These are phyloP conservation scores for Aldrovandia affinis DNA, from an alignment of 2,797 vertebrate species.

Conservation along the genomic window DNA sequence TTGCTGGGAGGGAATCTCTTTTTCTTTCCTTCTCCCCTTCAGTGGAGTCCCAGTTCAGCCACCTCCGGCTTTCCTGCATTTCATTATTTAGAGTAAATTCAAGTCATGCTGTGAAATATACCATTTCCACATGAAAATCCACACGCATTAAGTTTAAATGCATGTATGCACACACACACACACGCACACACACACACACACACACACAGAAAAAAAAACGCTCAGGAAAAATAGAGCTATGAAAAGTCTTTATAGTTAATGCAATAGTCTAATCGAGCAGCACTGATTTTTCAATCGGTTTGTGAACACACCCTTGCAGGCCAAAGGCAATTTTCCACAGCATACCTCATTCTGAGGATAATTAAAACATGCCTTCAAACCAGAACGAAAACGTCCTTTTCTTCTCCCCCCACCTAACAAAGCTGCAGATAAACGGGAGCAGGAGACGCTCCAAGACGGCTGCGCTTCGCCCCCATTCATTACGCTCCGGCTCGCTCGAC, in stretches of 20 bases:
- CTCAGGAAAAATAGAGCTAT: not conserved
- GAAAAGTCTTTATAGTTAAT: not conserved
- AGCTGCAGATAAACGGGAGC: constrained; percentile 33
- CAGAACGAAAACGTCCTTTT: not conserved
- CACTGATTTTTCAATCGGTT: constrained; percentile 1
- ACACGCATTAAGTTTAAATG: not conserved
- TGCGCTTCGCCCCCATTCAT: constrained; percentile 48
- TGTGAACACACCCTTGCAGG: not conserved
- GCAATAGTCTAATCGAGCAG: not conserved
- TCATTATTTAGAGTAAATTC: not conserved
- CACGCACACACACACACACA: not conserved
- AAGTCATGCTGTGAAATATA: not conserved
- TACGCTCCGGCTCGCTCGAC: constrained; percentile 35
- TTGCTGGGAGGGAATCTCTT: not conserved
- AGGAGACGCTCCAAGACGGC: constrained; percentile 50
- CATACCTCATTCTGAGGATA: not conserved
- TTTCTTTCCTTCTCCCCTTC: not conserved
- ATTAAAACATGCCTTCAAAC: constrained; percentile 8
- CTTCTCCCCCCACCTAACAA: not conserved
- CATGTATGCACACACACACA: not conserved
- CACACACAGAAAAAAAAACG: not conserved
- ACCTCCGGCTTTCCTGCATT: not conserved
- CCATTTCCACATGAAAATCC: not conserved
- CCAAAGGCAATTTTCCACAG: not conserved
- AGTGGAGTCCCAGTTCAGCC: not conserved